These are phyloP conservation scores for Rhabdomys pumilio DNA, from an alignment of 2,797 vertebrate species.

Conservation along the genomic window DNA sequence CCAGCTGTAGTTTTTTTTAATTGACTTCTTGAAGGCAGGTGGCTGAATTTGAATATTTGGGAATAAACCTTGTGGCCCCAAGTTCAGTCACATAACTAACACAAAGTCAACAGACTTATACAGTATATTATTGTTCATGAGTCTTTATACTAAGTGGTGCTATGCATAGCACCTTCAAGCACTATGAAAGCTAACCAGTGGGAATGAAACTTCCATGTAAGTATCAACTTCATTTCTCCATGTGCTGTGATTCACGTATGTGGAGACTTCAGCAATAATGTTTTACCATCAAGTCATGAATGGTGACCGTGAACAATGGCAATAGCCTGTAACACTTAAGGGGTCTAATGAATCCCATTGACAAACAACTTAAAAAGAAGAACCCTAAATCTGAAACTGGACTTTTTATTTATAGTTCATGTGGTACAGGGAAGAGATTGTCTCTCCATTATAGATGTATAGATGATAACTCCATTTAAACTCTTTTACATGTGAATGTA, in stretches of 20 bases:
- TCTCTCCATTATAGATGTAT: not conserved
- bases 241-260: not conserved
- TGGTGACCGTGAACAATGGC: not conserved
- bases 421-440: not conserved
- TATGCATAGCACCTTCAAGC: not conserved
- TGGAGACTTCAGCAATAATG: not conserved
- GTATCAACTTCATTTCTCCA: not conserved
- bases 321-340: not conserved
- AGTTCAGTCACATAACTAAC: not conserved
- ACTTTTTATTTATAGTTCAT: not conserved
- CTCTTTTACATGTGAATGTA: not conserved
- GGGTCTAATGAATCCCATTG: not conserved
- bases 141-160: not conserved
- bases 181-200: not conserved
- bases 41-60: not conserved
- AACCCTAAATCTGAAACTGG: not conserved
- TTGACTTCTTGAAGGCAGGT: not conserved
- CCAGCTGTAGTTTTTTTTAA: too few relatives aligned
- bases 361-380: not conserved
- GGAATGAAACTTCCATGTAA: not conserved
- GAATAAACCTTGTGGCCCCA: not conserved
- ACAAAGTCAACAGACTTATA: not conserved
- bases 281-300: not conserved
- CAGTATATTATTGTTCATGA: not conserved
- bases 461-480: not conserved